phyloP scores from a whole-genome alignment of 1,140 invertebrate genomes.

The Neodiprion pinetum region DNA sequence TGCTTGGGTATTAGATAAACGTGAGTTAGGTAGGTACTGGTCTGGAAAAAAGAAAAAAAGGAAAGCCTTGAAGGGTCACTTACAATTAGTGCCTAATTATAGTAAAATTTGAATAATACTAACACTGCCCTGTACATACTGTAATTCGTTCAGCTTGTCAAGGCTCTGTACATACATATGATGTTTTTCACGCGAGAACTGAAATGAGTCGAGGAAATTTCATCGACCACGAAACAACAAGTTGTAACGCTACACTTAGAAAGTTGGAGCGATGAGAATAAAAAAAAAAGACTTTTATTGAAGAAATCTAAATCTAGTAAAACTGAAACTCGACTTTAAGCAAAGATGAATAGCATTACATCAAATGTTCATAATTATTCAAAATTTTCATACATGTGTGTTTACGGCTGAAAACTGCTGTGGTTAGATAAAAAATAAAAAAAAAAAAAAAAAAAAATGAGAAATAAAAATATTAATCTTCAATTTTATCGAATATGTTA shows the following conservation, averaged over 20 bases:
- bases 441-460: neutral
- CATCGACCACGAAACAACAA: conserved; percentile 3
- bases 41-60: neutral
- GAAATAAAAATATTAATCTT: neutral
- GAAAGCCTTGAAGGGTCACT: conserved; percentile 35
- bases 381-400: neutral
- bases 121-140: conserved; percentile 51
- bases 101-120: conserved; percentile 40
- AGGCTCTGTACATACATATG: conserved; percentile 3
- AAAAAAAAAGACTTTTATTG: neutral
- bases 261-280: neutral
- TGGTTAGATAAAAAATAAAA: neutral
- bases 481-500: neutral
- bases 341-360: too few relatives aligned
- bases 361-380: neutral
- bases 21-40: neutral
- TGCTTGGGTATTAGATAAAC: neutral
- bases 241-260: neutral
- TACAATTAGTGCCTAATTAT: conserved; percentile 44
- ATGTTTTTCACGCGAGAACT: neutral
- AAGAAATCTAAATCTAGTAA: neutral
- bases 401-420: too few relatives aligned
- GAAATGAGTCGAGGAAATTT: neutral
- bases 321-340: neutral
- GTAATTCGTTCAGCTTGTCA: conserved; percentile 8